Base-by-base conservation (phyloP, 2,113 vertebrate species). In the Myiozetetes cayanensis region DNA sequence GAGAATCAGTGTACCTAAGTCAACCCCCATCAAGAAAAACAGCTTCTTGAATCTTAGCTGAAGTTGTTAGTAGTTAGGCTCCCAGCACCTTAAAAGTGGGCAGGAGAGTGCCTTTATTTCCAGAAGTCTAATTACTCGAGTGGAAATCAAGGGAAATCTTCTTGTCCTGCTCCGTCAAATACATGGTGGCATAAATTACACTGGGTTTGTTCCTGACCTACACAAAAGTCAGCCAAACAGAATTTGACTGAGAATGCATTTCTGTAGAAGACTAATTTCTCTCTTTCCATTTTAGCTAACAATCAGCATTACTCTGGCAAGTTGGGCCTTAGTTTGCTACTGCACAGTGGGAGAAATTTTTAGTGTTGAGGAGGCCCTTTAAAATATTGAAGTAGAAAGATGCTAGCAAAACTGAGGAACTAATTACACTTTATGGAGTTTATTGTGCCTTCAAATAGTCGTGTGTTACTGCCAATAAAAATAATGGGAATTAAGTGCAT, bases 401-500 rank as follows among this genome's bases (percentile, higher is more conserved):
- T 90, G 44, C 25, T 74, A 68, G 47, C 65, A 87, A 82, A 96
- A 87, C 92, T 58, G 66, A 94, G 66, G 37, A 89, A 76, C 70
- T 94, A 96, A 96, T 96, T 97, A 87, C 49, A 66, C 76, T 97
- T 90, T 68, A 62, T 92, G 76, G 83, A 78, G 73, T 92, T 96
- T 92, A 92, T 95, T 96, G 65, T 95, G 94, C 62, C 70, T 96
- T 93, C 68, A 91, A 93, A 90, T 95, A 91, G 76, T 94, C 41
- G 41, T 96, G 93, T 93, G 65, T 92, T 94, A 66, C 70, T 95
- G 96, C 94, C 96, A 97, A 41, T 96, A 93, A 95, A 96, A 96
- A 95, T 94, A 97, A 96, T 90, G 73, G 90, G 66, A 96, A 96
- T 95, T 94, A 96, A 90, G 62, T 87, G 70, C 90, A 93, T 94